phyloP scores from a whole-genome alignment of 2,113 vertebrate genomes.

The Coracopsis vasa region DNA sequence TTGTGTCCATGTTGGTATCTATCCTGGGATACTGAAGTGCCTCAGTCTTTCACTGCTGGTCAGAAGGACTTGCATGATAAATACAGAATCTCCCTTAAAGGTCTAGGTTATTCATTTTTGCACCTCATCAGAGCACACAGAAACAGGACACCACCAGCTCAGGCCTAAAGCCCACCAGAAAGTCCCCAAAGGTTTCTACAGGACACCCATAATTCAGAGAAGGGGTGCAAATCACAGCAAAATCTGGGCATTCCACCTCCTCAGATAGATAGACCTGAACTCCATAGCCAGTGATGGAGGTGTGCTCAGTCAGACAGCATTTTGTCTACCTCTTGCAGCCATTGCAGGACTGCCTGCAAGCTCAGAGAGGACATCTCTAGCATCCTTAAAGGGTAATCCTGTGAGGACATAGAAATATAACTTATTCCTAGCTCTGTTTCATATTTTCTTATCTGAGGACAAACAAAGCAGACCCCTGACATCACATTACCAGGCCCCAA shows the following conservation, averaged over 20 bases:
- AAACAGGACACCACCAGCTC: neutral
- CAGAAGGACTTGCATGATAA: neutral
- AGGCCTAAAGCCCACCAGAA: neutral
- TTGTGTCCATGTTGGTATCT: neutral
- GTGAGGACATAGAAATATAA: fast-evolving
- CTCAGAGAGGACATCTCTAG: neutral
- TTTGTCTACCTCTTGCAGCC: neutral
- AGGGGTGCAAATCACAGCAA: neutral
- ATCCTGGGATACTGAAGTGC: neutral
- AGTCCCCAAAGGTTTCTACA: neutral
- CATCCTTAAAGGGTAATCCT: neutral
- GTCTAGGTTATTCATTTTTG: neutral
- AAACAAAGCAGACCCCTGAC: neutral
- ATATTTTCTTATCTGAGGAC: neutral
- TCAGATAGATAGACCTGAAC: neutral
- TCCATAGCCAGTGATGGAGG: fast-evolving
- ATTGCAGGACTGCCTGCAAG: neutral
- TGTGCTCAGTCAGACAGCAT: neutral
- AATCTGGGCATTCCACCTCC: neutral
- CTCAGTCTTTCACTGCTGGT: neutral
- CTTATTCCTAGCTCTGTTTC: neutral
- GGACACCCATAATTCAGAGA: neutral
- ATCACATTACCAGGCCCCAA: neutral
- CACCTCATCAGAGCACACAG: neutral
- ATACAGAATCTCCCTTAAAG: neutral